Evolutionary conservation across 1,140 invertebrate genomes (phyloP).

Genomic region (Zelostemma sp.): DNA sequence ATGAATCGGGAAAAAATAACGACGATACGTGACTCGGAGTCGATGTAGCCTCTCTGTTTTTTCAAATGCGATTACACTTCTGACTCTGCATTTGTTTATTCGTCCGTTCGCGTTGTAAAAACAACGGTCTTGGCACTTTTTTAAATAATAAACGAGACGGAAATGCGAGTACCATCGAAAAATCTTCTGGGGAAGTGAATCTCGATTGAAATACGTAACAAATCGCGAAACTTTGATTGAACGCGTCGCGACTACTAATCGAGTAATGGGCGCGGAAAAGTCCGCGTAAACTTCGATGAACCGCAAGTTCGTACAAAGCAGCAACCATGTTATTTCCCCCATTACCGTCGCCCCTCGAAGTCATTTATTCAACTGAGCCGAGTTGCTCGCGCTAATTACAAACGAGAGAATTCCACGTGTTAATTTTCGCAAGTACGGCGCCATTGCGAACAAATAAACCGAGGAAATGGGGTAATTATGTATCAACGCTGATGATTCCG

Average conservation of each 20-base stretch:
- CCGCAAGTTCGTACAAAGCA: slow-evolving; percentile 16
- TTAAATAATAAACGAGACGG: too few relatives aligned
- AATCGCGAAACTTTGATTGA: slow-evolving; percentile 2
- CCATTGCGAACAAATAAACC: slow-evolving; percentile 1
- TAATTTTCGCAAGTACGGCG: slow-evolving; percentile 3
- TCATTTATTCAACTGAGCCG: slow-evolving; percentile 26
- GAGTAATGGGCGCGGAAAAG: slow-evolving; percentile 25
- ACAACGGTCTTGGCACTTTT: too few relatives aligned
- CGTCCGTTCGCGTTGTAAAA: neutral
- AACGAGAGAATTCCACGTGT: slow-evolving; percentile 13
- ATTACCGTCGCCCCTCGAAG: slow-evolving; percentile 18
- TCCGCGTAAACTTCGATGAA: slow-evolving; percentile 24
- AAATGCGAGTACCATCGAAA: too few relatives aligned
- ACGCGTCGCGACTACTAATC: slow-evolving; percentile 12
- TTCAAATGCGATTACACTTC: too few relatives aligned
- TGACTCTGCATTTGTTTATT: neutral
- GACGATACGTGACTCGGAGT: neutral
- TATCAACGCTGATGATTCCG: neutral
- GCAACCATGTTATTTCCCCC: slow-evolving; percentile 16
- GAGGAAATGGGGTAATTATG: too few relatives aligned
- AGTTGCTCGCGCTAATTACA: slow-evolving; percentile 18
- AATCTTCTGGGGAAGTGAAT: too few relatives aligned
- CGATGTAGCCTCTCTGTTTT: neutral
- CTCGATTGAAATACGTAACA: too few relatives aligned
- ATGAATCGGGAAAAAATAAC: neutral